These are phyloP conservation scores for Steinernema carpocapsae DNA, from an alignment of 2,888 invertebrate genomes.

Conservation along the genomic window DNA sequence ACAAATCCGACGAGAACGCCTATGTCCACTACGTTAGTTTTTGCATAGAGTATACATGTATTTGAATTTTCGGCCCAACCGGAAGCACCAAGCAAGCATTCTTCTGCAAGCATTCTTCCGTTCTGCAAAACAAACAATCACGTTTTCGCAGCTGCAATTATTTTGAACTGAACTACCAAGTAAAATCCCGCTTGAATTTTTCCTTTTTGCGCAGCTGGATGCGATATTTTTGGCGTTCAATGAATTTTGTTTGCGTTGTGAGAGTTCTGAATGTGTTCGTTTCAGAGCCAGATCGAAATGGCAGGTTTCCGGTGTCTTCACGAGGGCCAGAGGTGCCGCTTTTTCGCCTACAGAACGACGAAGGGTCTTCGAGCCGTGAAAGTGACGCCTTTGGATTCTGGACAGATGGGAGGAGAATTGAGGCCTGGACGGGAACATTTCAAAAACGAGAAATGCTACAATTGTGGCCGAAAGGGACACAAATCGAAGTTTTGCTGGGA, in stretches of 20 bases:
- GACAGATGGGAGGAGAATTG: neutral
- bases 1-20: slow-evolving; percentile 15
- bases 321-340: slow-evolving; percentile 20
- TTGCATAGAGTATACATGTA: too few species aligned
- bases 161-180: too few species aligned
- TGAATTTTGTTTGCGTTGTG: too few species aligned
- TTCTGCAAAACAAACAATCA: too few species aligned
- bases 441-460: slow-evolving; percentile 4
- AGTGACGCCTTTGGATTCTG: neutral
- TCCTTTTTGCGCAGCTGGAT: too few species aligned
- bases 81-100: too few species aligned
- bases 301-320: neutral
- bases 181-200: too few species aligned
- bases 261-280: neutral
- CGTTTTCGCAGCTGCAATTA: too few species aligned
- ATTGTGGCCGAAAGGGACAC: slow-evolving; percentile 29
- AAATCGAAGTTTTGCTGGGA: neutral
- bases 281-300: slow-evolving; percentile 32
- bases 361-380: slow-evolving; percentile 18
- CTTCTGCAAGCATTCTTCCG: too few species aligned
- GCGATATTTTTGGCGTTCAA: too few species aligned
- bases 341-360: slow-evolving; percentile 37
- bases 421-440: too few species aligned
- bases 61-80: too few species aligned
- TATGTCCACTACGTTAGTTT: slow-evolving; percentile 14